A percentile compares a stretch with the other conserved stretches of the same genome.
phyloP scores from a whole-genome alignment of 1,140 invertebrate genomes.

The Forficula auricularia region DNA sequence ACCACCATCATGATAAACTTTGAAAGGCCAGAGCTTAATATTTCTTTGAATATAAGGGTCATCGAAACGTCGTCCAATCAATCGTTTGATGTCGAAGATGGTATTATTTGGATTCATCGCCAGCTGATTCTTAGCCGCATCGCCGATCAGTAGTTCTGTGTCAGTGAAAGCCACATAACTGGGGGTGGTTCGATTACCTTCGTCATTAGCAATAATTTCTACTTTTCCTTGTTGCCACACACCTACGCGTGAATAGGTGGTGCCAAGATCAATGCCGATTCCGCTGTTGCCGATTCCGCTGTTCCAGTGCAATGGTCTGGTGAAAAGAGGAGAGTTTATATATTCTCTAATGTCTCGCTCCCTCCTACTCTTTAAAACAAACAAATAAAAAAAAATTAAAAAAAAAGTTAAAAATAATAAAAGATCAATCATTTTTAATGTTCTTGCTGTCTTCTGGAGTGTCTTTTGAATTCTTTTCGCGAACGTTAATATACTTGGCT shows the following conservation, averaged over 20 bases:
- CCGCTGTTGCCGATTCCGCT: too few species aligned
- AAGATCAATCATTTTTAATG: too few species aligned
- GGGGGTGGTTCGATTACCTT: slow-evolving; percentile 81
- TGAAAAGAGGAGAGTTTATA: too few species aligned
- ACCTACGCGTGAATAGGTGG: slow-evolving; percentile 64
- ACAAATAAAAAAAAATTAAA: too few species aligned
- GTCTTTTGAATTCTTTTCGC: too few species aligned
- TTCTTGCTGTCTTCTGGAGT: too few species aligned
- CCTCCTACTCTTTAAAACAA: too few species aligned
- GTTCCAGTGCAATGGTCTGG: too few species aligned
- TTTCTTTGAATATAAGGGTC: slow-evolving; percentile 33
- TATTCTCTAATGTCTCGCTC: too few species aligned
- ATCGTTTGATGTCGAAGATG: slow-evolving; percentile 1
- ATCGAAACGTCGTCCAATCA: slow-evolving; percentile 38
- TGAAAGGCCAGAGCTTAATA: slow-evolving; percentile 34
- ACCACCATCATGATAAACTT: slow-evolving; percentile 28
- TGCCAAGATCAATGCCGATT: slow-evolving; percentile 62
- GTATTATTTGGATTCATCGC: slow-evolving; percentile 1
- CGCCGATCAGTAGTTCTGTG: slow-evolving; percentile 56
- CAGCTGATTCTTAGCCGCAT: slow-evolving; percentile 38
- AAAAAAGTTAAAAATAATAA: too few species aligned
- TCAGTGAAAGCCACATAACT: slow-evolving; percentile 79
- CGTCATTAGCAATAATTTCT: slow-evolving; percentile 87
- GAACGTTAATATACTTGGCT: too few species aligned
- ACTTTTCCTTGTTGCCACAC: slow-evolving; percentile 73